Base-by-base conservation (phyloP, 2,888 invertebrate genomes). In the Andrena minutula region DNA sequence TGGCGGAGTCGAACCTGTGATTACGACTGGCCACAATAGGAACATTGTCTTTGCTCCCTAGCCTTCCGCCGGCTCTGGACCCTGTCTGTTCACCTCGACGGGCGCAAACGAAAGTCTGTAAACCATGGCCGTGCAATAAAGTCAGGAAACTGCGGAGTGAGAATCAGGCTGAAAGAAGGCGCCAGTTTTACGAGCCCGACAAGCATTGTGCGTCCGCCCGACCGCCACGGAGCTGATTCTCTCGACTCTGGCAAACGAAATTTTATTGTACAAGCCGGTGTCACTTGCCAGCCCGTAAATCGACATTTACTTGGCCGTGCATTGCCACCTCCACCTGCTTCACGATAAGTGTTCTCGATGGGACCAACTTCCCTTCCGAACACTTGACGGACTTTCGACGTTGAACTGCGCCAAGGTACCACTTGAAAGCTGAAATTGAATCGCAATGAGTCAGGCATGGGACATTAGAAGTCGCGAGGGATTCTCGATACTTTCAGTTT, bases 161-260 rank as follows among this genome's bases (percentile, higher is more conserved):
- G 84, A 79, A 87, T 89, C 81, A 56, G 26, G 89, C 89, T 85
- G 89, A 90, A 91, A 88, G 87, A 89, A 91, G 90, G 89, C 89
- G 89, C 83, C 88, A 89, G 87, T 91, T 92, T 92, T 92, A 92
- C 87, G 92, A 91, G 86, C 76, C 76, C 49, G 82, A 82, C 86
- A 77, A 79, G 83, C 85, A 87, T 86, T 88, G 86, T 87, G 82
- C 86, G 69, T 53, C 70, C 80, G 78, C 74, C 64, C 53, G 53
- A 53, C 20, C 53, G 53, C 56, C 56, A 26, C 20, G 23, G 56
- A 56, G 56, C 56, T 41, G 65, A 74, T 64, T 79, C 85, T 71
- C 85, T 71, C 61, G 60, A 47, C 75, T 35, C 64, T 66, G 72
- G 79, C 82, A 84, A 88, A 89, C 89, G 82, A 82, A 90, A 86